Percentiles rank a stretch among this genome's conserved stretches.
Conservation (phyloP, 2,113 vertebrate species). For the human (Homo sapiens) region DNA sequence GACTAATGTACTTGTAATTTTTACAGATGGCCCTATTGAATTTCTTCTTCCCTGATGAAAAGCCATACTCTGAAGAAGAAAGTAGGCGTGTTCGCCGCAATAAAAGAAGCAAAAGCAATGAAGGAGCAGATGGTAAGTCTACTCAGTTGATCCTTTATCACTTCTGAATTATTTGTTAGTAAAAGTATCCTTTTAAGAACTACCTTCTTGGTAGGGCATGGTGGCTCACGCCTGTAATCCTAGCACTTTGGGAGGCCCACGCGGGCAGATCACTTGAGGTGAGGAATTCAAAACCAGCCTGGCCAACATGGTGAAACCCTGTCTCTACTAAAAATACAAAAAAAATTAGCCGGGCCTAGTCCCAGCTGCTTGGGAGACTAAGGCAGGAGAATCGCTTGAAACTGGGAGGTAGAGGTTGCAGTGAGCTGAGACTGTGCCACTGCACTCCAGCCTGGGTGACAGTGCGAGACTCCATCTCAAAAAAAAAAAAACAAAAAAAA, state of each 20-base stretch:
- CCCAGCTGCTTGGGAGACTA: too few relatives aligned
- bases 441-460: too few relatives aligned
- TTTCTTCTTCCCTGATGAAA: constrained; percentile 85
- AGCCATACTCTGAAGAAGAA: constrained; percentile 81
- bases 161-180: not conserved
- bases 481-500: not conserved
- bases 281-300: too few relatives aligned
- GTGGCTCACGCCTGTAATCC: not conserved
- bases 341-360: too few relatives aligned
- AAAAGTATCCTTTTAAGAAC: not conserved
- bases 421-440: too few relatives aligned
- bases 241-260: too few relatives aligned
- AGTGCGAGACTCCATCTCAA: too few relatives aligned
- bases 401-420: too few relatives aligned
- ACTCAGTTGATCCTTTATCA: constrained; percentile 16
- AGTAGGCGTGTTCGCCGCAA: constrained; percentile 82
- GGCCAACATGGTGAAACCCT: too few relatives aligned
- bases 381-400: too few relatives aligned
- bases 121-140: constrained; percentile 87
- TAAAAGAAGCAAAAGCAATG: constrained; percentile 88
- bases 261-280: too few relatives aligned
- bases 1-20: constrained; percentile 52
- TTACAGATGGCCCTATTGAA: constrained; percentile 86
- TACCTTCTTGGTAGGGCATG: not conserved
- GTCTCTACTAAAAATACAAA: too few relatives aligned